Conservation (phyloP, 2,797 vertebrate species). For the Rhynchonycteris naso region DNA sequence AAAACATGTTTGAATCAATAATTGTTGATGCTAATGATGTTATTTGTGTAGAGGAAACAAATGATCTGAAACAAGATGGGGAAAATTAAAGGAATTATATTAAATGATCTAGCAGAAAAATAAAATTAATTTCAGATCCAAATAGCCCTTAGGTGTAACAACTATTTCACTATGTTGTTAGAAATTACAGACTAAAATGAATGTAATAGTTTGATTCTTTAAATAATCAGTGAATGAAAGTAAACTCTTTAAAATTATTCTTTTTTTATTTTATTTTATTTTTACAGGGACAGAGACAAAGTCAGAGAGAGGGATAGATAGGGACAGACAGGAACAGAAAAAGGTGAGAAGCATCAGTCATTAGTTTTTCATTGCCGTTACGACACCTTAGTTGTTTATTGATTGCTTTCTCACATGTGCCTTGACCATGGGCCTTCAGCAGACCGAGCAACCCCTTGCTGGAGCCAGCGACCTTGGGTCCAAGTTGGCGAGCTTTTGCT, state of each 20-base stretch:
- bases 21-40: constrained; percentile 52
- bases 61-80: constrained; percentile 39
- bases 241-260: background rate
- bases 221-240: constrained; percentile 12
- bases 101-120: constrained; percentile 60
- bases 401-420: too few relatives aligned
- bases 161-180: constrained; percentile 70
- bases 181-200: background rate
- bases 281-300: too few relatives aligned
- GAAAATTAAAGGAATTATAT: constrained; percentile 66
- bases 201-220: background rate
- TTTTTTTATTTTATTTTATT: too few relatives aligned
- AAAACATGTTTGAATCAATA: constrained; percentile 60
- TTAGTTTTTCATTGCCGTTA: too few relatives aligned
- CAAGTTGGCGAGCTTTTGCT: too few relatives aligned
- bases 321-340: background rate
- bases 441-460: too few relatives aligned
- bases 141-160: constrained; percentile 57
- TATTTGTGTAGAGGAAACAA: constrained; percentile 64
- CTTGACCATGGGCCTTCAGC: too few relatives aligned
- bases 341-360: too few relatives aligned
- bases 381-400: too few relatives aligned
- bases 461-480: too few relatives aligned
- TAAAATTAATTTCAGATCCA: constrained; percentile 73
- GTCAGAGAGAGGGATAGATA: background rate